Evolutionary conservation across 2,113 vertebrate genomes (phyloP).

Genomic region (Mola mola): DNA sequence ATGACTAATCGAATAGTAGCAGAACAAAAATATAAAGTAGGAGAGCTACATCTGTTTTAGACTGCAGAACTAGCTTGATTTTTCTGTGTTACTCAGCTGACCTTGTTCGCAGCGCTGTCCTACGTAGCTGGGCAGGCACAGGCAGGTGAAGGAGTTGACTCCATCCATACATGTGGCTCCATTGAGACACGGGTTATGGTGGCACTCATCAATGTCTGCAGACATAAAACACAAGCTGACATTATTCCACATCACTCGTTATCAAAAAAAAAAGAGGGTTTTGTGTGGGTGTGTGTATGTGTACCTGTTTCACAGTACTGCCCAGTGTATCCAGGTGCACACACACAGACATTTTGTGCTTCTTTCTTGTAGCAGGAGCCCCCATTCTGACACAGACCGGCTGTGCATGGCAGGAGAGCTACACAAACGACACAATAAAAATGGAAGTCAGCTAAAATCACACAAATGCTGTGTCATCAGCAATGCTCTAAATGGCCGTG

Average conservation of each 20-base stretch:
- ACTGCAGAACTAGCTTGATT: neutral
- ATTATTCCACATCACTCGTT: constrained; percentile 12
- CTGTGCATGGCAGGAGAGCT: constrained; percentile 85
- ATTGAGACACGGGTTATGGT: constrained; percentile 92
- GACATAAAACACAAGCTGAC: constrained; percentile 30
- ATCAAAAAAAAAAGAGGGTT: neutral
- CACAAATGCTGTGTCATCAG: too few relatives aligned
- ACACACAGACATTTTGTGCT: constrained; percentile 84
- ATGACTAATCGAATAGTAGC: too few relatives aligned
- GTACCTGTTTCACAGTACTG: constrained; percentile 90
- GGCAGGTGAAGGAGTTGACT: constrained; percentile 86
- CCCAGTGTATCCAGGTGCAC: constrained; percentile 88
- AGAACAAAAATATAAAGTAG: too few relatives aligned
- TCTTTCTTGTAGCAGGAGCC: constrained; percentile 87
- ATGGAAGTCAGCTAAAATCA: constrained; percentile 1
- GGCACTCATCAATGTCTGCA: constrained; percentile 93
- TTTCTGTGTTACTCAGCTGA: constrained; percentile 52
- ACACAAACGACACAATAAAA: constrained; percentile 5
- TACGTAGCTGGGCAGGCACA: constrained; percentile 93
- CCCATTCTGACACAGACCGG: constrained; percentile 84
- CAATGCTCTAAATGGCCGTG: too few relatives aligned
- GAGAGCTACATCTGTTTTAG: neutral
- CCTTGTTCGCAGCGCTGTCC: constrained; percentile 92
- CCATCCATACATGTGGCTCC: constrained; percentile 92
- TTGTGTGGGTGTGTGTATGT: neutral